These are phyloP conservation scores for Lophius americanus DNA, from an alignment of 2,797 vertebrate species.

Conservation along the genomic window DNA sequence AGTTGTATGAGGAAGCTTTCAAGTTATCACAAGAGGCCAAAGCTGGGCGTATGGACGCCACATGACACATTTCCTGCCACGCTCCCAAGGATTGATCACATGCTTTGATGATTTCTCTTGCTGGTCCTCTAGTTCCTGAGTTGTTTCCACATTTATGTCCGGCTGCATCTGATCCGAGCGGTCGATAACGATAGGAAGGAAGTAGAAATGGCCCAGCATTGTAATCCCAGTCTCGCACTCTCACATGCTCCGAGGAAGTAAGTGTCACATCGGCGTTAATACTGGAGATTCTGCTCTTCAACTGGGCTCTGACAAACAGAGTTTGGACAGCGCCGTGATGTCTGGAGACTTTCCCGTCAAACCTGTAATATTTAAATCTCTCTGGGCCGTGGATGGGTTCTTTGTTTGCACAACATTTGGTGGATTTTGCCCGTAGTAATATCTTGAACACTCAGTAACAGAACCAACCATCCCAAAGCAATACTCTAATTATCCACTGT, in stretches of 20 bases:
- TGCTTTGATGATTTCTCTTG: constrained; percentile 36
- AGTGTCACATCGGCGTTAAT: constrained; percentile 27
- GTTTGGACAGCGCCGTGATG: neutral
- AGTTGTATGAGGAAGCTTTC: constrained; percentile 12
- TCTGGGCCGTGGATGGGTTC: constrained; percentile 6
- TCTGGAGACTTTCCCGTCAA: neutral
- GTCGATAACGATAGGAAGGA: constrained; percentile 34
- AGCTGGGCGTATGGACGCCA: constrained; percentile 22
- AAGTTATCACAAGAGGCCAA: constrained; percentile 17
- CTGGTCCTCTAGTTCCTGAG: constrained; percentile 47
- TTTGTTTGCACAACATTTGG: neutral
- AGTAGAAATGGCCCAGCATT: constrained; percentile 25
- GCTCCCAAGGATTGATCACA: constrained; percentile 25
- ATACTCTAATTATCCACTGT: constrained; percentile 3
- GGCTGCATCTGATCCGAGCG: constrained; percentile 19
- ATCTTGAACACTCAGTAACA: constrained; percentile 15
- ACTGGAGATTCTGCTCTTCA: constrained; percentile 2
- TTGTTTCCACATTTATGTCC: constrained; percentile 7
- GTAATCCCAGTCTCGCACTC: constrained; percentile 33
- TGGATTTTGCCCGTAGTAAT: constrained; percentile 5
- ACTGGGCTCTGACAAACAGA: constrained; percentile 8
- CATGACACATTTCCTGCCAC: constrained; percentile 11
- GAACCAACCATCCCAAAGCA: constrained; percentile 7
- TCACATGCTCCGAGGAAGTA: constrained; percentile 18
- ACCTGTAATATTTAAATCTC: constrained; percentile 9